Conservation (phyloP, 2,797 vertebrate species). For the Helicolenus hilgendorfi region DNA sequence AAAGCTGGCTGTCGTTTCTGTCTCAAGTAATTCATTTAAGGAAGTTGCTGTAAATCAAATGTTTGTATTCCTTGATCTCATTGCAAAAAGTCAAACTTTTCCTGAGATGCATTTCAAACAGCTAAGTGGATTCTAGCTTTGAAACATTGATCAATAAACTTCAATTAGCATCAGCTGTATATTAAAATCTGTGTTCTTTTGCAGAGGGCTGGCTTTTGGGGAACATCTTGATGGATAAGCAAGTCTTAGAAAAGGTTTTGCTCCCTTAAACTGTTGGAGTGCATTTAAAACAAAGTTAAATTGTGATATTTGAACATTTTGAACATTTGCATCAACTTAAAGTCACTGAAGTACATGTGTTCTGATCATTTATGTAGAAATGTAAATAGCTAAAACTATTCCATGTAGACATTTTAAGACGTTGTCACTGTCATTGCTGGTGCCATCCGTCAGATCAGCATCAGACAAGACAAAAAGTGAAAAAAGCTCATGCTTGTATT, state of each 20-base stretch:
- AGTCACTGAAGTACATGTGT: neutral
- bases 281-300: neutral
- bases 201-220: slow-evolving; percentile 11
- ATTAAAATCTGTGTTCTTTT: slow-evolving; percentile 19
- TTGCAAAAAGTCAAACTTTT: slow-evolving; percentile 51
- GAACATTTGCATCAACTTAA: neutral
- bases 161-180: slow-evolving; percentile 54
- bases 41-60: slow-evolving; percentile 71
- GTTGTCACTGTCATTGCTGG: neutral
- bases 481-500: neutral
- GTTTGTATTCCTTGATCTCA: slow-evolving; percentile 66
- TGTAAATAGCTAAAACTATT: neutral
- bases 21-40: slow-evolving; percentile 52
- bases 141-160: slow-evolving; percentile 74
- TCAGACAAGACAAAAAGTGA: neutral
- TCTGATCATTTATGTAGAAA: neutral
- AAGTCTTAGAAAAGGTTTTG: neutral
- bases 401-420: neutral
- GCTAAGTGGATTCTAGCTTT: slow-evolving; percentile 60
- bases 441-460: neutral
- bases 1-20: slow-evolving; percentile 75
- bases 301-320: neutral
- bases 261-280: neutral
- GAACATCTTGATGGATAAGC: slow-evolving; percentile 24
- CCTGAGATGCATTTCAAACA: slow-evolving; percentile 47